Evolutionary conservation across 2,797 vertebrate genomes (phyloP), one percentile per base, ranked within the genome.

Genomic region (Sylvilagus floridanus): DNA sequence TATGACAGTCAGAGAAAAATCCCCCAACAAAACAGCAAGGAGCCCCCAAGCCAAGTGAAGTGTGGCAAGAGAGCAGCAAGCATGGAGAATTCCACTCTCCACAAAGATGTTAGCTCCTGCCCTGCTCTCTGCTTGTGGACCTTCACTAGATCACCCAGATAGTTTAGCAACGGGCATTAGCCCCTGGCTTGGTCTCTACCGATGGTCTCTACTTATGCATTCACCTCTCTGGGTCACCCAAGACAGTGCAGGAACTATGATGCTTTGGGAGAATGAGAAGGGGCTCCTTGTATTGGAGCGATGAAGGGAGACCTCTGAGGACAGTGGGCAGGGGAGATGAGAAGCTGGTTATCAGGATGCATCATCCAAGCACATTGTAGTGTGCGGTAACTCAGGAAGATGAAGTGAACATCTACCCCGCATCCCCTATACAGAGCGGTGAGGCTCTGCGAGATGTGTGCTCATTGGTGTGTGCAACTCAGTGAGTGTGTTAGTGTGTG

Each of bases 341-440:
- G 54, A 63, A 10, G 4, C 12, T 32, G 72, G 32, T 26, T 32
- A 32, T 72, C 37, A 54, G 62, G 30, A 8, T 7, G 8, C 11
- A 69, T 4, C 0, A 7, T 13, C 17, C 62, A 54, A 26, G 50
- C 11, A 4, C 14, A 2, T 3, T 9, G n/a, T 57, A 17, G 14
- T 12, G 75, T 42, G 9, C 21, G 60, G 30, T 9, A 17, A 9
- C 0, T 5, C 50, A 62, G 57, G 68, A 16, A 76, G 21, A 54
- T 14, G 73, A 69, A 14, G 2, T 0, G 0, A 79, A 37, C 57
- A 28, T 50, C 4, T 19, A 7, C 8, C 10, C 21, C 0, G 0
- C 54, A 54, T 0, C 6, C 66, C 11, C 1, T 57, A 24, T 10
- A 52, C 22, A 14, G 3, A 52, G 78, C 17, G 26, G 10, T 0